Base-by-base conservation (phyloP, 2,113 vertebrate species). In the Myotis davidii region DNA sequence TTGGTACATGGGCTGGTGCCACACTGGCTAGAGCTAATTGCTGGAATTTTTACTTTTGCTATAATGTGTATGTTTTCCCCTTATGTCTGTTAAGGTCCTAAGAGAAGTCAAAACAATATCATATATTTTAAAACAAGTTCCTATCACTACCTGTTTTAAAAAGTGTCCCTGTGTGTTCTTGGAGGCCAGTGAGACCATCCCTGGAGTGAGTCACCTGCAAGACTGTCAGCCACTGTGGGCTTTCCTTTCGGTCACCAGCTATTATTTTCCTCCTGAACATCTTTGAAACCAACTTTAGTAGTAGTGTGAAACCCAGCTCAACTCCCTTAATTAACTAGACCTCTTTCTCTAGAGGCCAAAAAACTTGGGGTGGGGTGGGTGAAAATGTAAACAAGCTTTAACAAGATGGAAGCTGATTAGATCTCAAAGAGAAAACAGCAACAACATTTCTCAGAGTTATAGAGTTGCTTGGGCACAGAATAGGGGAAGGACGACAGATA, bases 21-120 rank as follows among this genome's bases (percentile, higher is more conserved):
- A 67, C 32, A 67, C 64, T n/a, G 64, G 64, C 64, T 32, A n/a
- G 64, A 32, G 32, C 29, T 89, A 86, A 64, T 81, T 90, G 27
- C 18, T 78, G 29, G 48, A 94, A 95, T 67, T 88, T 67, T 85
- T 32, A 84, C 25, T 89, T 96, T 88, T 83, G 45, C 45, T 84
- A 27, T 50, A 72, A 52, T 25, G 18, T 45, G 17, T 72, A 32
- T 81, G 70, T 84, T 91, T 76, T 65, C 27, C 32, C 54, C 6
- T 89, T 91, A 39, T 69, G 16, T 79, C 69, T 95, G 32, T 73
- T 72, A 76, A 81, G 45, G 69, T 85, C n/a, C 50, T 39, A 86
- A 85, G 86, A 93, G 84, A 93, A 94, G 54, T n/a, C 81, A 76
- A 76, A 88, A 87, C 23, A 73, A 48, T 23, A 54, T 56, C 25